phyloP scores from a whole-genome alignment of 2,888 invertebrate genomes.

The Timema podura region DNA sequence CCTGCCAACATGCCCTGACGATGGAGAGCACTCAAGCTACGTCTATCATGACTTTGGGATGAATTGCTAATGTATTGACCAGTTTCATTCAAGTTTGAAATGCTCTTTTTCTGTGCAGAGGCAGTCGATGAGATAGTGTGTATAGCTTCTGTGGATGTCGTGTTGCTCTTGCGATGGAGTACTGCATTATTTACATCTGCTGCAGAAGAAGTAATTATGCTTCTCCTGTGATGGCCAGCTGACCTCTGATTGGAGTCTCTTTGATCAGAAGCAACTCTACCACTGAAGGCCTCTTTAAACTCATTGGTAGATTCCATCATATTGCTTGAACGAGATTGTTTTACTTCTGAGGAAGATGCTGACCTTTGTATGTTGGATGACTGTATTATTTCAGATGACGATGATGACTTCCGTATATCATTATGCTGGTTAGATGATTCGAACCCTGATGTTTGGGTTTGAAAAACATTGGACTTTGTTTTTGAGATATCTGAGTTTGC shows the following conservation, averaged over 20 bases:
- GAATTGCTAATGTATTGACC: conserved; percentile 64
- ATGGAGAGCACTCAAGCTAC: conserved; percentile 75
- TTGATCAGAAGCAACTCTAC: conserved; percentile 38
- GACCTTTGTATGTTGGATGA: conserved; percentile 16
- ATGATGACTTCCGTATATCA: too few species aligned
- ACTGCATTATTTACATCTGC: conserved; percentile 73
- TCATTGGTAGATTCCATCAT: conserved; percentile 45
- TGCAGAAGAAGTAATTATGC: conserved; percentile 64
- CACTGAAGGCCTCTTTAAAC: conserved; percentile 50
- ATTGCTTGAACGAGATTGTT: conserved; percentile 20
- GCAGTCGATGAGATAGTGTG: conserved; percentile 69
- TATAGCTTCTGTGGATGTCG: conserved; percentile 65
- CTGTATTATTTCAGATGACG: too few species aligned
- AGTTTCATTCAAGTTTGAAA: conserved; percentile 71
- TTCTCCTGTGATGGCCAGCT: conserved; percentile 63
- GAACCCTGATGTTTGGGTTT: too few species aligned
- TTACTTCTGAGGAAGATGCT: conserved; percentile 20
- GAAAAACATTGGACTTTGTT: too few species aligned
- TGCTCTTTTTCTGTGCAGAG: conserved; percentile 70
- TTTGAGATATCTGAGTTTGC: too few species aligned
- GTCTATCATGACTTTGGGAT: conserved; percentile 64
- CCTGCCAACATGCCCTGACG: conserved; percentile 49
- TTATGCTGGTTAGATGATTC: too few species aligned
- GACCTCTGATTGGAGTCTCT: conserved; percentile 31
- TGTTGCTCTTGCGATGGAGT: conserved; percentile 68